phyloP scores from a whole-genome alignment of 35 echinoderm and acorn worm species.

The Amphiura filiformis region DNA sequence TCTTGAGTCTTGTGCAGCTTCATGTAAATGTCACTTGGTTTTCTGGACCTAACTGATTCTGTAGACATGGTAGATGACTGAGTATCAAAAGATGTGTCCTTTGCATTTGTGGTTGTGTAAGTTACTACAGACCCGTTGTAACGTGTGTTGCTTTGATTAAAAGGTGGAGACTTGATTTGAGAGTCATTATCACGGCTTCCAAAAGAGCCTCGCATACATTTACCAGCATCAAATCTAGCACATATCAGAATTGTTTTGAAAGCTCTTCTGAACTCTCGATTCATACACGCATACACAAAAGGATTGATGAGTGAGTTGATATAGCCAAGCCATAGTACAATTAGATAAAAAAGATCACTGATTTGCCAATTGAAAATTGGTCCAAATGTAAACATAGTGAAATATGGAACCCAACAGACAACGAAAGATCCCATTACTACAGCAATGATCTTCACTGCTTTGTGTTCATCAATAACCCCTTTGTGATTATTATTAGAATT shows the following conservation, averaged over 20 bases:
- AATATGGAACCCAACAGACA: conserved; percentile 97
- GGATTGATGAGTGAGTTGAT: conserved; percentile 85
- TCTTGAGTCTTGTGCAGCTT: background rate
- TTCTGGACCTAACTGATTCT: background rate
- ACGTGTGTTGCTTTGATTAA: background rate
- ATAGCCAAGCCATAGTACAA: conserved; percentile 87
- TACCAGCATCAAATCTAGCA: background rate
- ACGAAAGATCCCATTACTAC: conserved; percentile 82
- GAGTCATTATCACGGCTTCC: background rate
- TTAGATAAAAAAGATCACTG: conserved; percentile 4
- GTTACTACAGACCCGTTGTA: background rate
- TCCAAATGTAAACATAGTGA: conserved; percentile 79
- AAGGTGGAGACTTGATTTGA: no score
- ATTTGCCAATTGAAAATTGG: conserved; percentile 12
- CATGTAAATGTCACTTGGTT: background rate
- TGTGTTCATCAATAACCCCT: conserved; percentile 70
- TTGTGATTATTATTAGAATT: conserved; percentile 30
- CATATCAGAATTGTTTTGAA: conserved; percentile 65
- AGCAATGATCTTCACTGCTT: conserved; percentile 82
- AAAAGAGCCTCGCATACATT: background rate
- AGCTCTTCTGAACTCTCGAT: conserved; percentile 77
- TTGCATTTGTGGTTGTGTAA: background rate
- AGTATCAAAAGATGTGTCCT: no score
- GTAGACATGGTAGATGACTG: background rate
- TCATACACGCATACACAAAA: conserved; percentile 73